Conservation (phyloP, 2,797 vertebrate genomes). For the Streptopelia turtur region DNA sequence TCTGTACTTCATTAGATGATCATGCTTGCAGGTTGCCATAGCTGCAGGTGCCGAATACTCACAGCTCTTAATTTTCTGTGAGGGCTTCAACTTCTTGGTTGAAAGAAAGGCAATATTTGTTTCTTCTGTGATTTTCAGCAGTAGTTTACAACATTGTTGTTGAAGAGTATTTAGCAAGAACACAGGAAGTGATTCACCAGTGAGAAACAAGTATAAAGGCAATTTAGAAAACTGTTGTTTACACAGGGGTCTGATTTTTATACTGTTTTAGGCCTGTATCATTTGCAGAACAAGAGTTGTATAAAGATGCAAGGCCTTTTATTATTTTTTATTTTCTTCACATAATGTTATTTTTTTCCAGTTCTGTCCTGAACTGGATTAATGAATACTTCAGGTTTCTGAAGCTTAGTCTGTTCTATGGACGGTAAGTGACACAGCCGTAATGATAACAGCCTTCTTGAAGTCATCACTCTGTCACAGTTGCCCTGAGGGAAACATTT, state of each 20-base stretch:
- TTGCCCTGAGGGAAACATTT: conserved; percentile 2
- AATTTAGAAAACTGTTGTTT: neutral
- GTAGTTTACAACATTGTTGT: neutral
- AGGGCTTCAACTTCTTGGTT: neutral
- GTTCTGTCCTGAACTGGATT: neutral
- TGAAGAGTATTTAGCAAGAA: neutral
- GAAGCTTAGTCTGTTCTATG: neutral
- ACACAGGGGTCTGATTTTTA: neutral
- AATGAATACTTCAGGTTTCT: conserved; percentile 9
- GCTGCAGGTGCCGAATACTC: neutral
- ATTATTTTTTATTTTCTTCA: neutral
- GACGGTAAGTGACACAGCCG: neutral
- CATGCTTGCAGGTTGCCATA: conserved; percentile 24
- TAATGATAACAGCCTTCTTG: conserved; percentile 28
- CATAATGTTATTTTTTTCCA: neutral
- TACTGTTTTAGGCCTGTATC: neutral
- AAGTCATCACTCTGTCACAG: conserved; percentile 17
- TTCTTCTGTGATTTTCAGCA: conserved; percentile 20
- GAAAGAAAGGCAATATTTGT: neutral
- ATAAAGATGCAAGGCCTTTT: neutral
- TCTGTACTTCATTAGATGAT: conserved; percentile 20
- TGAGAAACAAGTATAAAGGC: neutral
- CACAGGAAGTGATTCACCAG: conserved; percentile 33
- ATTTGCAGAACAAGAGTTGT: neutral
- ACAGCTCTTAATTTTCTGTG: neutral